Evolutionary conservation across 1,140 invertebrate genomes (phyloP), one percentile per base, ranked within the genome.

Genomic region (Pseudomyrmex cubaensis): DNA sequence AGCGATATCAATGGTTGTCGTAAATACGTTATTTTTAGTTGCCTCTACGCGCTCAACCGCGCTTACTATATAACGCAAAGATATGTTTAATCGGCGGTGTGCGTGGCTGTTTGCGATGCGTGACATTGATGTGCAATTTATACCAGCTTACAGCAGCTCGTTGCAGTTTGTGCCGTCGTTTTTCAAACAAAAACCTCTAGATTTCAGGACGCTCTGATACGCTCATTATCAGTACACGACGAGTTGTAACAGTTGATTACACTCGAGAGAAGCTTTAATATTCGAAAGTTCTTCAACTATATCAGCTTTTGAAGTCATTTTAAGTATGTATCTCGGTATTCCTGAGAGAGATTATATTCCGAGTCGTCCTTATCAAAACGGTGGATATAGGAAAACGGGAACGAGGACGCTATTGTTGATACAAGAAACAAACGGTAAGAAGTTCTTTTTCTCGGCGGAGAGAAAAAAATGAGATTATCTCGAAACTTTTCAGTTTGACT

Each of bases 11-110:
- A 80, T 84, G 76, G 64, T 73, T 66, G 84, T 88, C 72, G 87
- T 89, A 89, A 89, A 89, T 89, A 89, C 48, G 87, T 88, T 89
- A 89, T 89, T 89, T 89, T 88, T 89, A 89, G 87, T 89, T 67
- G 35, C 35, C 59, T 56, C 69, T 25, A 5, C 35, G 82, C 82
- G 70, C 20, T 67, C 69, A 82, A 85, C 82, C 56, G 77, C 62
- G 61, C 64, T 72, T 73, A 88, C 69, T 84, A 67, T 20, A 78
- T 69, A 83, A 59, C 59, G 25, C 8, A 12, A 61, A 86, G 86
- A 87, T 88, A 88, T 82, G 66, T 85, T 87, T 88, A 88, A 88
- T 88, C 76, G 59, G 48, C 9, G 63, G 57, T 35, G 64, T 35
- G 64, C 61, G 52, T 54, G 64, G n/a, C 54, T 85, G 70, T 88